phyloP scores from a whole-genome alignment of 2,113 vertebrate genomes.

The Taurulus bubalis region DNA sequence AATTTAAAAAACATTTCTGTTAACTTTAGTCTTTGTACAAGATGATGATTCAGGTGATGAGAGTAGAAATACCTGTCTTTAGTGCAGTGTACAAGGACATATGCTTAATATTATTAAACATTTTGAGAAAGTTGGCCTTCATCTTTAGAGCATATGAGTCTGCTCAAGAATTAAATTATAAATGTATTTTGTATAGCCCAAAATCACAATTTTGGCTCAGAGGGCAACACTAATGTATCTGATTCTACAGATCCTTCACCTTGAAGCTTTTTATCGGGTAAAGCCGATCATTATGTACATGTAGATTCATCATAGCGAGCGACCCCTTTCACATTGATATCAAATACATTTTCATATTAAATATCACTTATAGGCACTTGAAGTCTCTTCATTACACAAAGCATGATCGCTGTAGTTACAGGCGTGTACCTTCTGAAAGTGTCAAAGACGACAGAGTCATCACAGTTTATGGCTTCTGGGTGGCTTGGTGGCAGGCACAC shows the following conservation, averaged over 20 bases:
- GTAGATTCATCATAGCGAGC: not conserved
- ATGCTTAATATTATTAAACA: not conserved
- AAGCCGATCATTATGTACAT: not conserved
- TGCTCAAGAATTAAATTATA: too few relatives aligned
- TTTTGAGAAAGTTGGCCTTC: not conserved
- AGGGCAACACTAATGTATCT: not conserved
- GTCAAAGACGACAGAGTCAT: constrained; percentile 99
- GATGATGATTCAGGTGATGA: not conserved
- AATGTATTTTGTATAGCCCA: too few relatives aligned
- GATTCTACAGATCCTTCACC: not conserved
- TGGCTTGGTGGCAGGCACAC: constrained; percentile 98
- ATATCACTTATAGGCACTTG: not conserved
- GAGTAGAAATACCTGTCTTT: not conserved
- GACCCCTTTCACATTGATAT: not conserved
- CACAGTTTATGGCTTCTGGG: constrained; percentile 98
- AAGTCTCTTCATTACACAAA: not conserved
- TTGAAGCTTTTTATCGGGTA: not conserved
- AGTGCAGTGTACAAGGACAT: not conserved
- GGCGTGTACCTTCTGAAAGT: constrained; percentile 96
- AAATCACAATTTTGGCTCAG: too few relatives aligned
- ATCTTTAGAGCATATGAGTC: not conserved
- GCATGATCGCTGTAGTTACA: not conserved
- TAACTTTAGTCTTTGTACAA: too few relatives aligned
- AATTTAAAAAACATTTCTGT: not conserved
- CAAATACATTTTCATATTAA: not conserved